Percentiles rank a stretch among this genome's conserved stretches.
These are phyloP conservation scores for Muschampia plurimacula DNA, from an alignment of 2,888 invertebrate genomes.

Conservation along the genomic window DNA sequence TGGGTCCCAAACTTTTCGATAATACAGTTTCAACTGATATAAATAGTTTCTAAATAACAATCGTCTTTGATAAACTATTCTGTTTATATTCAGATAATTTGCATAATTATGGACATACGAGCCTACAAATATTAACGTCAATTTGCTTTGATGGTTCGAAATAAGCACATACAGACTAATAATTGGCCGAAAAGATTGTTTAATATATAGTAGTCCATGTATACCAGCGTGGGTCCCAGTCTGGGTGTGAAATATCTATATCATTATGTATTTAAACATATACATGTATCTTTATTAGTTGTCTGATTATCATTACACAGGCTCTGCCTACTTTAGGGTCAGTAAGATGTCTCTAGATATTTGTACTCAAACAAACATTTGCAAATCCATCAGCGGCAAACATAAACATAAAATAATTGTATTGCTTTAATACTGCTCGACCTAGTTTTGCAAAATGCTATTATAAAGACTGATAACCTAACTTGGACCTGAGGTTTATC, in stretches of 20 bases:
- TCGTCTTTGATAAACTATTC: conserved; percentile 20
- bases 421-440: conserved; percentile 29
- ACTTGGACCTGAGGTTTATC: conserved; percentile 44
- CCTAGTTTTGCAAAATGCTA: conserved; percentile 44
- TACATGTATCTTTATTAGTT: too few species aligned
- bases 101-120: background rate
- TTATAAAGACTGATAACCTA: conserved; percentile 57
- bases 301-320: too few species aligned
- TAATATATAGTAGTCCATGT: background rate
- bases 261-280: too few species aligned
- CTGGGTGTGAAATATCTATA: too few species aligned
- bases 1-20: too few species aligned
- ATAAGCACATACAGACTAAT: background rate
- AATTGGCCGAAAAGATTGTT: background rate
- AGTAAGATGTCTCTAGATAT: too few species aligned
- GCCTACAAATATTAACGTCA: conserved; percentile 5
- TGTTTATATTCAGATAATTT: conserved; percentile 9
- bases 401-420: conserved; percentile 10
- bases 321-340: too few species aligned
- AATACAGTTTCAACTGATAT: too few species aligned
- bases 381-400: background rate
- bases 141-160: conserved; percentile 3
- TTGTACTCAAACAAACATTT: background rate
- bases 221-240: too few species aligned
- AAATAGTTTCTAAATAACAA: background rate